Evolutionary conservation across 1,140 invertebrate species (phyloP).

Genomic region (Philotrypesis tridentata): DNA sequence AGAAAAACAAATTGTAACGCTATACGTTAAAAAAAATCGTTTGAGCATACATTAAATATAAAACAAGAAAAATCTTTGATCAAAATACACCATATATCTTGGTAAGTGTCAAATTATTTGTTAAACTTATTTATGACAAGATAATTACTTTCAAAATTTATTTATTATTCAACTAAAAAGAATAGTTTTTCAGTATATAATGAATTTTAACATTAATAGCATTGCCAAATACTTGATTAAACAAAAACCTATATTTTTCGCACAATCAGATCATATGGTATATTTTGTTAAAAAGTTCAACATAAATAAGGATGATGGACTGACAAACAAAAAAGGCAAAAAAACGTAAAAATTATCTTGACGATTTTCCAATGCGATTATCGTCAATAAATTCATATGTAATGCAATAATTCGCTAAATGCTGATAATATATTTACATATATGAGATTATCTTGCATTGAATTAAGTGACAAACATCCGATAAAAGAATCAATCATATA

Average conservation of each 20-base stretch:
- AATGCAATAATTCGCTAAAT: not conserved
- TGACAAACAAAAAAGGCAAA: not conserved
- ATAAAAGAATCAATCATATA: not conserved
- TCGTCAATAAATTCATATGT: not conserved
- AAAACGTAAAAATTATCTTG: not conserved
- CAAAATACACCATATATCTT: not conserved
- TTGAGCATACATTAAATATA: not conserved
- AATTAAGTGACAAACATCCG: constrained; percentile 62
- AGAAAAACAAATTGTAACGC: not conserved
- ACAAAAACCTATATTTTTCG: not conserved
- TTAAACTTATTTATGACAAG: not conserved
- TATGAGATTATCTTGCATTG: constrained; percentile 62
- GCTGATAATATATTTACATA: constrained; percentile 40
- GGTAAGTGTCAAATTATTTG: not conserved
- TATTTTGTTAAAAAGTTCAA: not conserved
- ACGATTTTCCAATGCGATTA: not conserved
- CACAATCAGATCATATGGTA: not conserved
- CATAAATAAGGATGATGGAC: not conserved
- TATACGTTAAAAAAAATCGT: not conserved
- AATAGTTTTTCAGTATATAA: not conserved
- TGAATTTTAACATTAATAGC: not conserved
- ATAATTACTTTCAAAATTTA: not conserved
- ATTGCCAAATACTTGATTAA: too few species aligned
- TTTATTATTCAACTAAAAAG: not conserved
- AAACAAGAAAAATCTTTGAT: not conserved